Evolutionary conservation across 2,113 vertebrate genomes (phyloP), one percentile per base, ranked within the genome.

Genomic region (Lagopus leucura): DNA sequence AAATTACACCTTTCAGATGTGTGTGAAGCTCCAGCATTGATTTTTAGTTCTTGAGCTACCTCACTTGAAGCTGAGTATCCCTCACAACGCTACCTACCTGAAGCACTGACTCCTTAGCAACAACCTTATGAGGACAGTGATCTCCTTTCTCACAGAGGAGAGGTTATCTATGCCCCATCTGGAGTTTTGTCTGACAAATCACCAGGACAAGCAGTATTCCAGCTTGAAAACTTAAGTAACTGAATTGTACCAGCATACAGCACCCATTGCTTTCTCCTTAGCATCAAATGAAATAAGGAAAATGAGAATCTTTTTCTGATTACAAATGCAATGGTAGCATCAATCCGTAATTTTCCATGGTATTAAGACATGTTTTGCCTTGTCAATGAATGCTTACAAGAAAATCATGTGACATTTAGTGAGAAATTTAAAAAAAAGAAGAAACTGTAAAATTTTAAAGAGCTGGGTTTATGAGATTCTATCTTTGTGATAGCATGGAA

Each of bases 21-120:
- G 6, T 1, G 19, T 19, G 42, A n/a, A 50, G 2, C 0, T 2
- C 3, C 8, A 30, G 2, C 14, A 8, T 19, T 30, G 21, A 10
- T 20, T 57, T 54, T 6, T 21, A 40, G 34, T 8, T 13, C 22
- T 58, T 58, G 15, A 52, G 25, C 34, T 30, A 10, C 13, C 13
- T 42, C 8, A 8, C 20, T 43, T 8, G 15, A 32, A 8, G 8
- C 2, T 47, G 15, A 13, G 27, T 50, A 21, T n/a, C n/a, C 22
- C 30, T 45, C 43, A 34, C 14, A n/a, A 38, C 8, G 8, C 2
- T 27, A 5, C 24, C 19, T 13, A 4, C 34, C 50, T 60, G 21
- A 60, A 25, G 3, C n/a, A 16, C 8, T 1, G 0, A 4, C 7
- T 55, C 42, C 21, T 71, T 9, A 50, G 21, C 45, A 43, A 2